These are phyloP conservation scores for Eumaeus atala DNA, from an alignment of 1,140 invertebrate genomes.

Conservation along the genomic window DNA sequence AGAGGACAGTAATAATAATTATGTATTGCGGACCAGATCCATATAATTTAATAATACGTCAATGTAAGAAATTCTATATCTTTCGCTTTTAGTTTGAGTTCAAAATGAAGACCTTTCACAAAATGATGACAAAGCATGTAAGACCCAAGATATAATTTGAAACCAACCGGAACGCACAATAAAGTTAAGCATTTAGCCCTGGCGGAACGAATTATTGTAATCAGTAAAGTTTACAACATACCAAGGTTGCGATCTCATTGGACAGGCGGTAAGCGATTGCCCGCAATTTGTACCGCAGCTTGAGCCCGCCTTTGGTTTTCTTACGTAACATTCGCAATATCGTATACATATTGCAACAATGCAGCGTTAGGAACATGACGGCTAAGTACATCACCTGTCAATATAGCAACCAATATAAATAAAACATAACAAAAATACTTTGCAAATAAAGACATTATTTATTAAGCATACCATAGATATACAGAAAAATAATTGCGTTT, in stretches of 20 bases:
- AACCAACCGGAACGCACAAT: no score
- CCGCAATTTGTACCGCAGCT: slow-evolving; percentile 65
- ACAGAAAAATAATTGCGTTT: slow-evolving; percentile 14
- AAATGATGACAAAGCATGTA: no score
- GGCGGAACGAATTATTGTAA: no score
- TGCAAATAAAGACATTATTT: slow-evolving; percentile 28
- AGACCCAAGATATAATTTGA: no score
- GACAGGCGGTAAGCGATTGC: slow-evolving; percentile 68
- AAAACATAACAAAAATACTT: slow-evolving; percentile 38
- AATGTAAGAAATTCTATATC: no score
- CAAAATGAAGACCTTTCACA: no score
- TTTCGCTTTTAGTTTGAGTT: no score
- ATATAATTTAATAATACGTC: no score
- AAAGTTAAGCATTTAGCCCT: no score
- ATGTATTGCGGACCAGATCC: no score
- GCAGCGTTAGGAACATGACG: slow-evolving; percentile 88
- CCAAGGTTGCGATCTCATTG: slow-evolving; percentile 60
- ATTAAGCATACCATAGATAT: slow-evolving; percentile 26
- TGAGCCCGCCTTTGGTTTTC: slow-evolving; percentile 84
- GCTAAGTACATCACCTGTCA: slow-evolving; percentile 80
- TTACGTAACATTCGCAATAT: slow-evolving; percentile 86
- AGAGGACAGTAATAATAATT: no score
- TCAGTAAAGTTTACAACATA: slow-evolving; percentile 35
- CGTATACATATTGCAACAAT: slow-evolving; percentile 92
- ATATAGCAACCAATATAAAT: slow-evolving; percentile 51